A percentile compares a stretch with the other conserved stretches of the same genome.
Conservation (phyloP, 2,113 vertebrate genomes). For the Tragelaphus imberbis region DNA sequence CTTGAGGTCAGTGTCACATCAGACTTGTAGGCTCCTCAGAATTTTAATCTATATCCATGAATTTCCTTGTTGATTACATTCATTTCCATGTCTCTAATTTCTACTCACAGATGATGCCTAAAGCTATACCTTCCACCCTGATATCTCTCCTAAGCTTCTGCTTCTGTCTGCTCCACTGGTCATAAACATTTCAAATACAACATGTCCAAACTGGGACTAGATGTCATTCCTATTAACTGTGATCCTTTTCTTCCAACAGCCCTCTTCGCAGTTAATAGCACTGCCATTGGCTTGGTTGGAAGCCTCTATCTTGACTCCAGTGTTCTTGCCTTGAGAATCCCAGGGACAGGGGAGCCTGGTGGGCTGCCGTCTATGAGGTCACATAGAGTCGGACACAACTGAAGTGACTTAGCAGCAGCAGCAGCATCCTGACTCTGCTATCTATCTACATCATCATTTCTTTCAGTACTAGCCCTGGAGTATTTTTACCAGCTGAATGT, state of each 20-base stretch:
- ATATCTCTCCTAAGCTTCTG: neutral
- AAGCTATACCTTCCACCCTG: neutral
- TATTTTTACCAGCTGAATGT: neutral
- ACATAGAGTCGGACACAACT: too few relatives aligned
- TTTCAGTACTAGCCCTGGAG: neutral
- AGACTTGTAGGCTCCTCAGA: neutral
- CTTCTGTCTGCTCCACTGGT: neutral
- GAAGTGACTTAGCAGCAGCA: too few relatives aligned
- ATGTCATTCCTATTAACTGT: neutral
- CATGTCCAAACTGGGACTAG: neutral
- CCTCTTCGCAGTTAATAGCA: neutral
- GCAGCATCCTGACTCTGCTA: neutral
- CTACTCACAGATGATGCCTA: neutral
- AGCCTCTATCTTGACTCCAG: neutral
- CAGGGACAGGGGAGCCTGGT: too few relatives aligned
- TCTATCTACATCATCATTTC: neutral
- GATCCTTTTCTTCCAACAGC: neutral
- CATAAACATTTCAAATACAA: neutral
- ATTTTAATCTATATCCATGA: neutral
- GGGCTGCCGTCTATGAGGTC: too few relatives aligned
- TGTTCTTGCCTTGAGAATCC: too few relatives aligned
- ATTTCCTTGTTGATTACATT: neutral
- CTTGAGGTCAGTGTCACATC: neutral
- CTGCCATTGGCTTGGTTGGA: neutral
- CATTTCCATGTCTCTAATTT: neutral